phyloP scores from a whole-genome alignment of 1,140 invertebrate species.

The Acyrthosiphon pisum region DNA sequence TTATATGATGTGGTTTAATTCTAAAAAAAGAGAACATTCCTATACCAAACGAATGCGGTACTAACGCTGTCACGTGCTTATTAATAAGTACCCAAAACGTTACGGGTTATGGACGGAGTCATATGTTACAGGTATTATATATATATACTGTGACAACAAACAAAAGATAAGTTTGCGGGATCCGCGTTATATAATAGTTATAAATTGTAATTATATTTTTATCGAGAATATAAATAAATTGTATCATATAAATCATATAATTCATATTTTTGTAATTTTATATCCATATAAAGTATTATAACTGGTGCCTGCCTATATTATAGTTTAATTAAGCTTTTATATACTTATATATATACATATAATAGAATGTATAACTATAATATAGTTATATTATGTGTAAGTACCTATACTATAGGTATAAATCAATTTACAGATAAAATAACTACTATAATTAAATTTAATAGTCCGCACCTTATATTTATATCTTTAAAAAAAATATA shows the following conservation, averaged over 20 bases:
- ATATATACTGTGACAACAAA: not conserved
- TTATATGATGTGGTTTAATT: conserved; percentile 21
- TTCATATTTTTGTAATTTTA: too few relatives aligned
- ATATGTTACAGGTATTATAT: not conserved
- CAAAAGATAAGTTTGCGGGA: not conserved
- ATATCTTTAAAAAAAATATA: not conserved
- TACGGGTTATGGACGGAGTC: not conserved
- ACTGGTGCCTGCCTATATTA: not conserved
- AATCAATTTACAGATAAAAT: not conserved
- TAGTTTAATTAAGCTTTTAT: not conserved
- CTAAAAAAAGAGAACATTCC: conserved; percentile 51
- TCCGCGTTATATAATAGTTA: not conserved
- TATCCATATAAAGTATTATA: not conserved
- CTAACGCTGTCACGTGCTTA: not conserved
- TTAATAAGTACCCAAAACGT: conserved; percentile 18
- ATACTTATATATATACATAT: not conserved
- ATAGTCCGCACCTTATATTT: not conserved
- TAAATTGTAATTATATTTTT: not conserved
- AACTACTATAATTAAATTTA: not conserved
- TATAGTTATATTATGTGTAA: not conserved
- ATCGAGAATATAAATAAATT: not conserved
- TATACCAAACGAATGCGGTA: not conserved
- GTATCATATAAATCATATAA: not conserved
- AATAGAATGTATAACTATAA: not conserved
- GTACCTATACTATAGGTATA: too few relatives aligned